These are phyloP conservation scores for Pachyseris speciosa DNA, from an alignment of 64 coral and sea anemone species.

Conservation along the genomic window DNA sequence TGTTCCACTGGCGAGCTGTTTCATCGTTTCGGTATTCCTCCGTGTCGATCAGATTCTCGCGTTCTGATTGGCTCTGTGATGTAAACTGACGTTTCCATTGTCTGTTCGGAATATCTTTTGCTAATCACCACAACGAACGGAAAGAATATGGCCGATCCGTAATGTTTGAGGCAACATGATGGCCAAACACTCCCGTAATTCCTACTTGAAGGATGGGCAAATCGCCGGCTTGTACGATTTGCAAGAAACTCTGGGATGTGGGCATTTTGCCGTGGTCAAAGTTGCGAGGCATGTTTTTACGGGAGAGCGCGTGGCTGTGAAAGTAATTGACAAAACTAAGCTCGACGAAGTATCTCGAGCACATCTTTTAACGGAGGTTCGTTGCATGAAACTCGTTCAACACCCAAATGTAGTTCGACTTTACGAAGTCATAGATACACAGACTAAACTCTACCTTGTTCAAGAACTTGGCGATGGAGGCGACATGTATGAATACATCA, in stretches of 20 bases:
- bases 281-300: slow-evolving; percentile 97
- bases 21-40: not conserved
- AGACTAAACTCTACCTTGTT: slow-evolving; percentile 97
- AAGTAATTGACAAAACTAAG: slow-evolving; percentile 99
- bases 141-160: slow-evolving; percentile 31
- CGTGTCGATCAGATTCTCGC: slow-evolving; percentile 1
- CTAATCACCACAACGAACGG: not conserved
- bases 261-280: slow-evolving; percentile 99
- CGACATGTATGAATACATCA: slow-evolving; percentile 99
- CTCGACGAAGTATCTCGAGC: slow-evolving; percentile 91
- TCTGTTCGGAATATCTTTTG: slow-evolving; percentile 22
- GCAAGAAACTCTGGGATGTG: slow-evolving; percentile 91
- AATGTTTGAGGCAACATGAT: slow-evolving; percentile 10
- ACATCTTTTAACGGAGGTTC: slow-evolving; percentile 96
- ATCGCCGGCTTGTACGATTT: slow-evolving; percentile 98
- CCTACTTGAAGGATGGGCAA: slow-evolving; percentile 74
- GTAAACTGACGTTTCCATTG: slow-evolving; percentile 64
- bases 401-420: slow-evolving; percentile 99
- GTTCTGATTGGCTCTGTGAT: slow-evolving; percentile 58
- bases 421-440: slow-evolving; percentile 99
- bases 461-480: slow-evolving; percentile 98
- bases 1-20: too few species aligned
- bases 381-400: slow-evolving; percentile 99
- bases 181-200: slow-evolving; percentile 58
- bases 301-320: slow-evolving; percentile 96